These are phyloP conservation scores for Spinus pinus DNA, from an alignment of 2,797 vertebrate species.

Conservation along the genomic window DNA sequence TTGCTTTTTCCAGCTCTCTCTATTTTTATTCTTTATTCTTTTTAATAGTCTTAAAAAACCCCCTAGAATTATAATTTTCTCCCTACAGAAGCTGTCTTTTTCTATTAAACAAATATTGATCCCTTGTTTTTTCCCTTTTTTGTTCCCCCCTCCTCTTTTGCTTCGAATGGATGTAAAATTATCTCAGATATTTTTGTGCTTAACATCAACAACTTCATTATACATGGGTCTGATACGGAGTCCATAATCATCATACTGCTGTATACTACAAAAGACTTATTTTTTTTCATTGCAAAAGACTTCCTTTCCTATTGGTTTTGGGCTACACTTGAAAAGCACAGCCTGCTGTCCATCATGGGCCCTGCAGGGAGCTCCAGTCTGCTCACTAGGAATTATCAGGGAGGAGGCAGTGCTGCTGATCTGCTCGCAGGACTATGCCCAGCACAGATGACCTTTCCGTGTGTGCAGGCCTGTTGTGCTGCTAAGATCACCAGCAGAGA, in stretches of 20 bases:
- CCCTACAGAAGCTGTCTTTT: slow-evolving; percentile 55
- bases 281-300: not conserved
- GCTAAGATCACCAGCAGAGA: not conserved
- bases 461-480: not conserved
- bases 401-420: not conserved
- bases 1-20: slow-evolving; percentile 59
- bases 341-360: not conserved
- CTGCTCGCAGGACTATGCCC: not conserved
- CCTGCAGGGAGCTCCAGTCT: not conserved
- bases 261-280: not conserved
- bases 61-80: slow-evolving; percentile 61
- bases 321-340: not conserved
- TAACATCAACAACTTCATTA: slow-evolving; percentile 11
- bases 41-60: slow-evolving; percentile 1
- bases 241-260: not conserved
- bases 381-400: not conserved
- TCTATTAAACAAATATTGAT: slow-evolving; percentile 59
- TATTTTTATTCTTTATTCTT: slow-evolving; percentile 45
- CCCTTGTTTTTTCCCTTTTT: not conserved
- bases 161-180: slow-evolving; percentile 2
- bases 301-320: not conserved
- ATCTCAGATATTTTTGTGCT: not conserved
- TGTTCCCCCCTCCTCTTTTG: not conserved
- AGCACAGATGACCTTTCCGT: not conserved
- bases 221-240: not conserved